Conservation (phyloP, 1,140 invertebrate species). For the Drosophila repletoides region DNA sequence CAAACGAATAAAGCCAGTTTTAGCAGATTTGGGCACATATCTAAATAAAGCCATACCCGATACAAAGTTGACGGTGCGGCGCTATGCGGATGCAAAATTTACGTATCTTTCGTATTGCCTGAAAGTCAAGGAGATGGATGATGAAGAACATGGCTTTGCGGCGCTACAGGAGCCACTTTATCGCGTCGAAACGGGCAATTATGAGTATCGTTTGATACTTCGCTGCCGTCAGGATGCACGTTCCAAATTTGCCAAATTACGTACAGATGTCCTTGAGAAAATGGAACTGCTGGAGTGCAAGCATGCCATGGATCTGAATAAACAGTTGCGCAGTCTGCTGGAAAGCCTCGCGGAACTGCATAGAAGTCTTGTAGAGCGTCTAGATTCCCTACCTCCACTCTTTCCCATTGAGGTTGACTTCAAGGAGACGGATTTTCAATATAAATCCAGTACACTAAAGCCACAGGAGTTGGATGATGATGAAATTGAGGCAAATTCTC, state of each 20-base stretch:
- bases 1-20: constrained; percentile 94
- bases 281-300: constrained; percentile 98
- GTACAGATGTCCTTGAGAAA: constrained; percentile 98
- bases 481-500: constrained; percentile 77
- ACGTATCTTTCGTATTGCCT: constrained; percentile 99
- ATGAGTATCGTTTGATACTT: constrained; percentile 97
- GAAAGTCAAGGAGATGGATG: constrained; percentile 99
- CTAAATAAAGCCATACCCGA: constrained; percentile 98
- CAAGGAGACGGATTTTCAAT: constrained; percentile 94
- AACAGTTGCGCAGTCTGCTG: constrained; percentile 91
- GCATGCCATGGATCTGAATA: constrained; percentile 96
- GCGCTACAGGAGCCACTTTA: constrained; percentile 98
- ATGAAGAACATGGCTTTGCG: constrained; percentile 97
- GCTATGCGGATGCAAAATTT: constrained; percentile 99
- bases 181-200: constrained; percentile 98
- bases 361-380: constrained; percentile 85
- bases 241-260: constrained; percentile 93
- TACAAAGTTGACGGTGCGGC: constrained; percentile 97
- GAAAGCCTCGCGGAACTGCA: constrained; percentile 91
- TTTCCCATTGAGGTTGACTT: constrained; percentile 99
- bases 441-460: constrained; percentile 87
- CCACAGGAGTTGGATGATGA: constrained; percentile 83
- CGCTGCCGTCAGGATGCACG: constrained; percentile 97
- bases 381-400: constrained; percentile 88
- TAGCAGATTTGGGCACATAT: constrained; percentile 97